A percentile compares a stretch with the other conserved stretches of the same genome.
Conservation (phyloP, 2,113 vertebrate species). For the Phainopepla nitens region DNA sequence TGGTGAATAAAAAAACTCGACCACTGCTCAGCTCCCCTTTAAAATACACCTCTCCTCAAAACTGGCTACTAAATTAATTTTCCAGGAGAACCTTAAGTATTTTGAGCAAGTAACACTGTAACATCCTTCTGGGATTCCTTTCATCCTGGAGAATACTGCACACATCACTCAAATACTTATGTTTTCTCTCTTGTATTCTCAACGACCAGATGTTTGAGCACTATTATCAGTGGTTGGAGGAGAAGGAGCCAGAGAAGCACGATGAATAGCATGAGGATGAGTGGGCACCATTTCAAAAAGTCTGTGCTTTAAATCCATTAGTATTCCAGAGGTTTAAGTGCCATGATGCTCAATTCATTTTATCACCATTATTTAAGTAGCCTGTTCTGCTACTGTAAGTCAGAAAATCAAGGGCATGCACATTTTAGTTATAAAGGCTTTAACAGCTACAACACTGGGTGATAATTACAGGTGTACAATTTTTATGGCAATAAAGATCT, state of each 20-base stretch:
- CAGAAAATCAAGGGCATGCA: neutral
- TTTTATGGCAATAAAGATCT: neutral
- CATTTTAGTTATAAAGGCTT: neutral
- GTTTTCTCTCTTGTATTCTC: neutral
- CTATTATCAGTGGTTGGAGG: neutral
- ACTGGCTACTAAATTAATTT: neutral
- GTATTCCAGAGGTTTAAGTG: constrained; percentile 17
- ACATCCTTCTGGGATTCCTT: neutral
- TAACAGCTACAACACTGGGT: neutral
- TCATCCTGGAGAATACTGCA: neutral
- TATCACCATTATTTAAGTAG: neutral
- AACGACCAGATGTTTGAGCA: neutral
- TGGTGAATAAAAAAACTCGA: neutral
- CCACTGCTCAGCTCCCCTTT: neutral
- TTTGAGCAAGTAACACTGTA: neutral
- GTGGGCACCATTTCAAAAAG: neutral
- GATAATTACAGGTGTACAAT: neutral
- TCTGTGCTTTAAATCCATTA: neutral
- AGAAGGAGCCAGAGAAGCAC: neutral
- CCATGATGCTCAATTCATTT: neutral
- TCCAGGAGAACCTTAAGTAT: neutral
- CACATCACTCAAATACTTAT: neutral
- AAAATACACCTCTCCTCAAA: neutral
- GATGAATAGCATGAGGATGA: neutral
- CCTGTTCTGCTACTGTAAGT: neutral